Evolutionary conservation across 2,113 vertebrate genomes (phyloP).

Genomic region (Lasiurus cinereus): DNA sequence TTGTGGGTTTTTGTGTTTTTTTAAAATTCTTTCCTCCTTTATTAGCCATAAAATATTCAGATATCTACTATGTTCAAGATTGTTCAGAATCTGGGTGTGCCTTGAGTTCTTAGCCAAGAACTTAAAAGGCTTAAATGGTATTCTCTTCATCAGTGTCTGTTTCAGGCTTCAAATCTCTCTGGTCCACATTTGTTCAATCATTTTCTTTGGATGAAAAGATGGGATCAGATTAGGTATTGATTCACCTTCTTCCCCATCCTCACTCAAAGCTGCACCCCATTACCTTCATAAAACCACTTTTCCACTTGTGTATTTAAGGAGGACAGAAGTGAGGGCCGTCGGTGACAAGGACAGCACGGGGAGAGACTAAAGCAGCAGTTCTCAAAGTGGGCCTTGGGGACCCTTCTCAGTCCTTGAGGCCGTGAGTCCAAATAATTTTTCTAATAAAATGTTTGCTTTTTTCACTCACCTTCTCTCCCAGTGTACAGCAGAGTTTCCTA

Average conservation of each 20-base stretch:
- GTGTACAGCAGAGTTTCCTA: not conserved
- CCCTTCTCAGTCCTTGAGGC: not conserved
- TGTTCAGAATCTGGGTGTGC: not conserved
- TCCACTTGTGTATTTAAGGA: not conserved
- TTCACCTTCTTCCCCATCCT: not conserved
- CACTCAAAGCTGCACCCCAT: not conserved
- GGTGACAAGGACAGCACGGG: not conserved
- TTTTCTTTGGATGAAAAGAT: constrained; percentile 33
- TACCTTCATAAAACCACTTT: not conserved
- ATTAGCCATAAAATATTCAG: not conserved
- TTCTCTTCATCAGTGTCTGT: not conserved
- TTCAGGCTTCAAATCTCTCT: not conserved
- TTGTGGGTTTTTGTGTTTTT: not conserved
- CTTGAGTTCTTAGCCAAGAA: not conserved
- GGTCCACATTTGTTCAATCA: not conserved
- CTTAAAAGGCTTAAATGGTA: not conserved
- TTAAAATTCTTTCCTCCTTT: not conserved
- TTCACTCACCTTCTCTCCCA: not conserved
- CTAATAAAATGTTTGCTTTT: not conserved
- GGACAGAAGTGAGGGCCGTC: not conserved
- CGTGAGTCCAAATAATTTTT: not conserved
- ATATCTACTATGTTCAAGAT: not conserved
- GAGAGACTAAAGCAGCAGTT: not conserved
- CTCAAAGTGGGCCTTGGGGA: not conserved
- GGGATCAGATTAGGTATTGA: not conserved